Conservation (phyloP, 2,113 vertebrate genomes). For the Elephas maximus region DNA sequence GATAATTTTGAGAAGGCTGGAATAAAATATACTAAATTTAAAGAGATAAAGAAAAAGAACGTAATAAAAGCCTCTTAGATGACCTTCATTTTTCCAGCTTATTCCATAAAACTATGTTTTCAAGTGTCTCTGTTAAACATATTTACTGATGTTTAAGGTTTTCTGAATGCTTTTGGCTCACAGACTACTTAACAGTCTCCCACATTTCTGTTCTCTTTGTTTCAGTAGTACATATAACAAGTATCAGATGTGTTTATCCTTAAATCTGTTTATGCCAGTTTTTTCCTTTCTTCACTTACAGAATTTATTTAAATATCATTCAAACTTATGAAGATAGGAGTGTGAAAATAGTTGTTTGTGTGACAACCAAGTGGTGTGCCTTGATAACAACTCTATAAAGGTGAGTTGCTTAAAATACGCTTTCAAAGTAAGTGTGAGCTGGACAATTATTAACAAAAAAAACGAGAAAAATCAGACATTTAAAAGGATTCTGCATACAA, state of each 20-base stretch:
- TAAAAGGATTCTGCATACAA: constrained; percentile 46
- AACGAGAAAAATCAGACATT: background rate
- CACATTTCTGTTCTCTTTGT: constrained; percentile 39
- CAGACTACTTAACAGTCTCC: background rate
- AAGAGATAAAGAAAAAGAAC: background rate
- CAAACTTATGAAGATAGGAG: constrained; percentile 57
- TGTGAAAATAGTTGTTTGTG: constrained; percentile 66
- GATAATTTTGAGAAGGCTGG: background rate
- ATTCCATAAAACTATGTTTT: background rate
- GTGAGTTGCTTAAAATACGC: constrained; percentile 61
- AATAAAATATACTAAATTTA: background rate
- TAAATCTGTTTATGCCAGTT: constrained; percentile 68
- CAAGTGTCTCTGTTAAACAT: background rate
- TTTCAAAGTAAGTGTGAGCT: constrained; percentile 48
- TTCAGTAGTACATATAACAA: background rate
- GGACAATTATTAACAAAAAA: constrained; percentile 3
- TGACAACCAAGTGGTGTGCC: constrained; percentile 41
- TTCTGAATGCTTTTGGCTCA: background rate
- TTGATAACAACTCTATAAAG: constrained; percentile 60
- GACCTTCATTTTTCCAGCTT: background rate
- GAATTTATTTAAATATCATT: constrained; percentile 65
- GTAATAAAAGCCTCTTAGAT: background rate
- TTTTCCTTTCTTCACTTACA: constrained; percentile 67
- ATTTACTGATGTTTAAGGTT: background rate
- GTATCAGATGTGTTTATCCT: constrained; percentile 73